Evolutionary conservation across 2,113 vertebrate genomes (phyloP).

Genomic region (Nothobranchius furzeri): DNA sequence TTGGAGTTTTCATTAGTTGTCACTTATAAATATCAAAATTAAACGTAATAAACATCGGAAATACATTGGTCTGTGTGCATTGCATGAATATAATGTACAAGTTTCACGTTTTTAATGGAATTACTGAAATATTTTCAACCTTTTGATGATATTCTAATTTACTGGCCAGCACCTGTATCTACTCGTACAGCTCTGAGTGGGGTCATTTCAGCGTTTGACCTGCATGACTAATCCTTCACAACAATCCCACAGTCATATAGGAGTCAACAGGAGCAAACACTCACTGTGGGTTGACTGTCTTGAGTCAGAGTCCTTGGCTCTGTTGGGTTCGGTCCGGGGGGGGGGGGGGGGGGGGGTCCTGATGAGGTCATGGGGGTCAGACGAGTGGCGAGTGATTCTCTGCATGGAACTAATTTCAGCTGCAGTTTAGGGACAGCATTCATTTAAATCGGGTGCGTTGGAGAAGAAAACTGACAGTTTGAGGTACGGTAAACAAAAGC

Average conservation of each 20-base stretch:
- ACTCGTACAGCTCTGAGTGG: constrained; percentile 28
- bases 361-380: constrained; percentile 42
- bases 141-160: too few species aligned
- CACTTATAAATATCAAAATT: too few species aligned
- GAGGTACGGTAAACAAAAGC: too few species aligned
- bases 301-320: constrained; percentile 40
- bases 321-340: constrained; percentile 2
- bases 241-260: constrained; percentile 59
- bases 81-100: too few species aligned
- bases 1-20: too few species aligned
- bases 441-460: too few species aligned
- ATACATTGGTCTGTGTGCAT: too few species aligned
- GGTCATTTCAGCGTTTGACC: constrained; percentile 49
- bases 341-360: constrained; percentile 27
- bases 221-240: constrained; percentile 44
- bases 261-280: constrained; percentile 39
- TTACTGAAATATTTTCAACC: too few species aligned
- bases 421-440: not conserved
- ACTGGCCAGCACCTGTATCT: too few species aligned
- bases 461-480: too few species aligned
- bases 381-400: constrained; percentile 33
- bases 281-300: constrained; percentile 27
- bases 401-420: constrained; percentile 3
- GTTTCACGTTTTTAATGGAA: too few species aligned
- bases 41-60: too few species aligned